A percentile compares a stretch with the other conserved stretches of the same genome.
Evolutionary conservation across 23 tunicate genomes (phyloP).

Genomic region (Styela plicata): DNA sequence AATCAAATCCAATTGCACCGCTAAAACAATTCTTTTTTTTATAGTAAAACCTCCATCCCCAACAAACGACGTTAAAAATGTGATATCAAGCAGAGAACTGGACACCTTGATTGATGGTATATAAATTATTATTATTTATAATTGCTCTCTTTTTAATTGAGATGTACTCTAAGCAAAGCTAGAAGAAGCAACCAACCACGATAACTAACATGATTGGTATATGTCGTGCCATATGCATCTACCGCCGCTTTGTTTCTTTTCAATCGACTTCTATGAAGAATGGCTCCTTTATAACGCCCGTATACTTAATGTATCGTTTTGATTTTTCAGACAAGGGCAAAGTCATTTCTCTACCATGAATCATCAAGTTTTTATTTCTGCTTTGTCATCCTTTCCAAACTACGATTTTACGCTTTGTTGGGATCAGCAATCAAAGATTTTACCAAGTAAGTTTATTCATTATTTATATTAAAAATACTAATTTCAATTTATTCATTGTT

Average conservation of each 20-base stretch:
- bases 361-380: conserved; percentile 25
- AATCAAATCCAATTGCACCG: background rate
- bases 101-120: conserved; percentile 15
- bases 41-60: background rate
- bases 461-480: no score
- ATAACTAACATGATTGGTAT: no score
- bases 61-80: background rate
- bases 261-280: no score
- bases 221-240: no score
- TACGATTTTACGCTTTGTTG: conserved; percentile 55
- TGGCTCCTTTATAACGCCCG: background rate
- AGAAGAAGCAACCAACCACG: no score
- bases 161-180: no score
- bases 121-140: no score
- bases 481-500: background rate
- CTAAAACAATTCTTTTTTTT: no score
- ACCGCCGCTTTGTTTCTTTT: background rate
- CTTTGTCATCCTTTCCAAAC: conserved; percentile 18
- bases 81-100: conserved; percentile 13
- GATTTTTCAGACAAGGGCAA: conserved; percentile 12
- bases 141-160: no score
- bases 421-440: conserved; percentile 51
- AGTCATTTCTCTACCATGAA: conserved; percentile 10
- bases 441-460: conserved; percentile 24
- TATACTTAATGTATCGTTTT: no score